Evolutionary conservation across 2,888 invertebrate species (phyloP), one percentile per base, ranked within the genome.

Genomic region (Drosophila villosipedis): DNA sequence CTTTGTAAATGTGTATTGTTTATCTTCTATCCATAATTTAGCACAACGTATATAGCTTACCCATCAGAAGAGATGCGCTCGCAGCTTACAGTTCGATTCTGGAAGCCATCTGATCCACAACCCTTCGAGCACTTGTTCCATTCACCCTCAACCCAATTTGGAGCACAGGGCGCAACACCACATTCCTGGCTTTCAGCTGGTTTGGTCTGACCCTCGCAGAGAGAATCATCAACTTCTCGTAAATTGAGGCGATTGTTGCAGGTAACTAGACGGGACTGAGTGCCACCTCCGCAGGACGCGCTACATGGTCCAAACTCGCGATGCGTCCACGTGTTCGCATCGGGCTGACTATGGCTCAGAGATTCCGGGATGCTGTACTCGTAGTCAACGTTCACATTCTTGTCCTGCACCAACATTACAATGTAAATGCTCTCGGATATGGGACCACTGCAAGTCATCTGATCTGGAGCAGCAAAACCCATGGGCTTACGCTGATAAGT

Each of bases 201-300:
- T 93, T 96, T 96, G 58, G 95, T 94, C 39, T 95, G 95, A 0
- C 95, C 94, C 92, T 98, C 97, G 93, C 99, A 99, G 10, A 98
- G 95, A 50, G 94, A 94, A 5, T 95, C 95, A 70, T 96, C 96
- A 0, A 96, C 98, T 14, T 95, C 94, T 72, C 96, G 95, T 50
- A 96, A 94, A 53, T 96, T 96, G 66, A 95, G 95, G 30, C 96
- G 95, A 62, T 96, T 96, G 16, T 96, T 96, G 91, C 98, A 99
- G 30, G 95, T 95, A 0, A 98, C 97, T 78, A 95, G 95, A 67
- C 98, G 95, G 1, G 95, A 95, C 94, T 97, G 97, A 71, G 89
- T 94, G 96, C 99, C 99, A 94, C 97, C 97, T 22, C 98, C 99
- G 91, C 99, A 99, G 12, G 96, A 94, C n/a, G 95, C 95, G 82